Evolutionary conservation across 1,140 invertebrate genomes (phyloP), one percentile per base, ranked within the genome.

Genomic region (Drosophila ironensis): DNA sequence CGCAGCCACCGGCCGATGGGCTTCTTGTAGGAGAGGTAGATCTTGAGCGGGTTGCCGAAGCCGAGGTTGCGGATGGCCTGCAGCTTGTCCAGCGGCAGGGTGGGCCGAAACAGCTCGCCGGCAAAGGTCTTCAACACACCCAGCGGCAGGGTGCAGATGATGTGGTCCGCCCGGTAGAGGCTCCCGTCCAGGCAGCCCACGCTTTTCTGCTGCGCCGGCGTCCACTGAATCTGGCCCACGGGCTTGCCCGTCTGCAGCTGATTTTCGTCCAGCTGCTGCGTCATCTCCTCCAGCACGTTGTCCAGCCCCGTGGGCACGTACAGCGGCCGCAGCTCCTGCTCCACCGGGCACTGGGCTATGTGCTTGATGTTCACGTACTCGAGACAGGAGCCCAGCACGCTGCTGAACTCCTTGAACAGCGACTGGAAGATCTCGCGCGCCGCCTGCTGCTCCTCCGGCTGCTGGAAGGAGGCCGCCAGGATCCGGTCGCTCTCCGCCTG

Each of bases 71-170:
- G 90, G 40, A 97, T 97, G 0, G 96, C 94, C 38, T 94, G 91
- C 20, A 94, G 88, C 91, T 97, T 97, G 11, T 93, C 92, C 7
- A 91, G 75, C 0, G 96, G 95, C 42, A 98, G 91, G 14, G 91
- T 90, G 0, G 97, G 96, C 46, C 93, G 93, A 86, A 97, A 98
- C 50, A 97, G 80, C 25, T 93, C 92, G 40, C 93, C 92, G 16
- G 93, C 92, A 70, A 94, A 93, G 57, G 93, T 93, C 90, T 98
- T 97, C 0, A 98, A 90, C 28, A 96, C 95, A 1, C 97, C 97
- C 7, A 98, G 91, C 0, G 97, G 95, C 8, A 97, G 90, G 0
- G 96, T 97, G 4, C 95, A 90, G 37, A 98, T 94, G 1, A 97
- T 94, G 80, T 96, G 96, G 89, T 97, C 95, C 1, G 93, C 94